Evolutionary conservation across 2,888 invertebrate genomes (phyloP).

Genomic region (Phalera bucephala): DNA sequence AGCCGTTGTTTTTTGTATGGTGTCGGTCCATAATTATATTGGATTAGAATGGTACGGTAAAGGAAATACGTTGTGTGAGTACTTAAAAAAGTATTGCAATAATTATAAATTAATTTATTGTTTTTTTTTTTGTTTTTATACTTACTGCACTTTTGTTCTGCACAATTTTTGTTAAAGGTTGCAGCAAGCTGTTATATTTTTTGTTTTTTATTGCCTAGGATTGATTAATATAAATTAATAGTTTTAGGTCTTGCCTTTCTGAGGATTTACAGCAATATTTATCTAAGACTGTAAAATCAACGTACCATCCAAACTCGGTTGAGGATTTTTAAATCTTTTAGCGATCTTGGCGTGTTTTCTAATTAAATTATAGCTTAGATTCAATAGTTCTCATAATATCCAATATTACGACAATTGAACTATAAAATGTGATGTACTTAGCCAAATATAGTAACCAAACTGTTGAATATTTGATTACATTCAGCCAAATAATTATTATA

Average conservation of each 20-base stretch:
- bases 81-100: conserved; percentile 39
- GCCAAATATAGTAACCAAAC: conserved; percentile 50
- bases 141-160: conserved; percentile 47
- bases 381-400: conserved; percentile 28
- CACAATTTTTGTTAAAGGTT: conserved; percentile 38
- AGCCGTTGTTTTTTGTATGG: conserved; percentile 20
- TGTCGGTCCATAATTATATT: conserved; percentile 19
- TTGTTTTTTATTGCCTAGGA: conserved; percentile 32
- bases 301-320: no score
- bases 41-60: conserved; percentile 9
- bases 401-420: conserved; percentile 22
- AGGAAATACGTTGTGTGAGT: conserved; percentile 23
- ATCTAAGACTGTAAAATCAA: conserved; percentile 25
- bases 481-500: conserved; percentile 38
- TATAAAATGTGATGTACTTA: conserved; percentile 23
- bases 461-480: conserved; percentile 31
- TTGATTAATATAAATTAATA: conserved; percentile 8
- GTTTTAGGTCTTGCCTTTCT: conserved; percentile 23
- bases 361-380: conserved; percentile 22
- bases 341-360: conserved; percentile 24
- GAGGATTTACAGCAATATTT: conserved; percentile 24
- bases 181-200: conserved; percentile 29
- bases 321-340: conserved; percentile 27
- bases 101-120: conserved; percentile 32
- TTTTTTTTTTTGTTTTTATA: conserved; percentile 36